Evolutionary conservation across 1,140 invertebrate genomes (phyloP).

Genomic region (Drosophila ananassae): DNA sequence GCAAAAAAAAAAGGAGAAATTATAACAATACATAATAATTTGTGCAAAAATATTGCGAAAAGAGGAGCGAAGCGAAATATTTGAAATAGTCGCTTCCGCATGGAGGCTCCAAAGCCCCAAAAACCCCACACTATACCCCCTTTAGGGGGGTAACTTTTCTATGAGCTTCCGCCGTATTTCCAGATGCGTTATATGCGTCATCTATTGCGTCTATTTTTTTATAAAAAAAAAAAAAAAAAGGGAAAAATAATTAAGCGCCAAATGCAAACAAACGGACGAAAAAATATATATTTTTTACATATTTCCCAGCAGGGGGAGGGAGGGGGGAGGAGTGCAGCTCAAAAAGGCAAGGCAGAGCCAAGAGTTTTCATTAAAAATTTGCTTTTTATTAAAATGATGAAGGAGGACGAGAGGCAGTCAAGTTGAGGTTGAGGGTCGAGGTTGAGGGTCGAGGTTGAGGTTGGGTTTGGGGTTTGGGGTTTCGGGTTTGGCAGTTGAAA

Average conservation of each 20-base stretch:
- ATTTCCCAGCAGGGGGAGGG: too few species aligned
- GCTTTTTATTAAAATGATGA: conserved; percentile 49
- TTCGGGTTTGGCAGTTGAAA: neutral
- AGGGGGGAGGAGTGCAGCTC: neutral
- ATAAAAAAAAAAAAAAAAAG: conserved; percentile 28
- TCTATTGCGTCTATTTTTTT: conserved; percentile 75
- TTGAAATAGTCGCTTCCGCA: conserved; percentile 73
- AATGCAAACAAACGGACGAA: conserved; percentile 50
- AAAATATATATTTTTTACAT: conserved; percentile 2
- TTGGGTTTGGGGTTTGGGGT: neutral
- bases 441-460: neutral
- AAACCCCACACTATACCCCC: too few species aligned
- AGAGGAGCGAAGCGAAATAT: conserved; percentile 36
- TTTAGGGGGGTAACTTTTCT: conserved; percentile 17
- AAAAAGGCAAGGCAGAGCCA: conserved; percentile 30
- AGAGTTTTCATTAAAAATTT: conserved; percentile 62
- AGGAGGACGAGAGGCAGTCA: neutral
- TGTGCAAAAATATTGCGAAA: conserved; percentile 69
- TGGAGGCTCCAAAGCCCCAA: conserved; percentile 3
- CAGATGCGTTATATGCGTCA: conserved; percentile 72
- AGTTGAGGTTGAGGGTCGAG: neutral
- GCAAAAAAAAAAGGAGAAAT: conserved; percentile 42
- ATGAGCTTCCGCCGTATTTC: conserved; percentile 31
- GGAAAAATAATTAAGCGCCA: conserved; percentile 44
- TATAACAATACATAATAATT: conserved; percentile 81